Evolutionary conservation across 2,797 vertebrate genomes (phyloP), one percentile per base, ranked within the genome.

Genomic region (Brachymystax lenok): DNA sequence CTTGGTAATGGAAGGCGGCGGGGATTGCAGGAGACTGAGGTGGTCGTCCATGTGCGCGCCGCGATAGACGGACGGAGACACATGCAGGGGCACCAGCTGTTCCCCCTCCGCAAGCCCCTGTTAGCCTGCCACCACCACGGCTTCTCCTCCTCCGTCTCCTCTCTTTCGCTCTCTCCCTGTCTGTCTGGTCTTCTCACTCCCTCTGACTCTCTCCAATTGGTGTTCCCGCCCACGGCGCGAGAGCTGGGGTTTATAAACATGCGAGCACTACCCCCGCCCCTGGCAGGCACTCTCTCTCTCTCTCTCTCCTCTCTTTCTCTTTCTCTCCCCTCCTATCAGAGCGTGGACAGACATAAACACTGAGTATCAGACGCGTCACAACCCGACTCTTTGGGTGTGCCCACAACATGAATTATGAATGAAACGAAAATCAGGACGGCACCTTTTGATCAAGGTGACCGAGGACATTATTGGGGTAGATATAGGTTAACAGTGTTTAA

Each of bases 11-110:
- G 94, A 94, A 88, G 93, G 95, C 88, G 90, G 95, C 91, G 96
- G 96, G 85, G 97, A 97, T 93, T 91, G 89, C 84, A 98, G 96
- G 89, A 98, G 95, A 94, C 96, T 95, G 93, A 92, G 95, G 88
- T 95, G 96, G 94, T 98, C 96, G 94, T 97, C 97, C 97, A 97
- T 93, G 90, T 89, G 88, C 89, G 86, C 85, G 85, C 89, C 80
- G 70, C 80, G 80, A 78, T 85, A 80, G 88, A 89, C 79, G 78
- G 85, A 80, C 88, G 90, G 83, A 92, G 88, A 91, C 88, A 89
- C 92, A 81, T 87, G 90, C 90, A 85, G 91, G 93, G 90, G 88
- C 17, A 59, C 56, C 92, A 91, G 92, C 93, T 91, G 90, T 90
- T 92, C 91, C 92, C 93, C 93, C 92, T 92, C 88, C 86, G 90